phyloP scores from a whole-genome alignment of 2,113 vertebrate species.

The Sturnira hondurensis region DNA sequence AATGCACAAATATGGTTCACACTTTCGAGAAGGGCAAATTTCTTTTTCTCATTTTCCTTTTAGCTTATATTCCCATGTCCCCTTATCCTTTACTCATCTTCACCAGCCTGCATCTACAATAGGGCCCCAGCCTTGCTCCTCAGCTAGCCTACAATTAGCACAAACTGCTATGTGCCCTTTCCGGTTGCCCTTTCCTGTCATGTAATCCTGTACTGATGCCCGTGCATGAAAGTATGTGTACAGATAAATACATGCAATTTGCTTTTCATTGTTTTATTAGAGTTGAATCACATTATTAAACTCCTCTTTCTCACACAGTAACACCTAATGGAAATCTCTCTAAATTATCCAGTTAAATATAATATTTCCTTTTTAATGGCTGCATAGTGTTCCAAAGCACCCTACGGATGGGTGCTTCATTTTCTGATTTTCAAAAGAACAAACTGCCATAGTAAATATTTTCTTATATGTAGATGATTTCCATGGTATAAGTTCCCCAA shows the following conservation, averaged over 20 bases:
- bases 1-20: background rate
- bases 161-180: background rate
- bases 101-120: background rate
- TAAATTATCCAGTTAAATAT: background rate
- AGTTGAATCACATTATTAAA: background rate
- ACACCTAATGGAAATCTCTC: background rate
- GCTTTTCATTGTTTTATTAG: background rate
- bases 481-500: background rate
- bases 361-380: background rate
- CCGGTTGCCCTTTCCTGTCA: background rate
- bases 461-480: background rate
- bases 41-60: background rate
- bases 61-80: background rate
- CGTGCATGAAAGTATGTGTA: background rate
- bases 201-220: background rate
- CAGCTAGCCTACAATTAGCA: background rate
- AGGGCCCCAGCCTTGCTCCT: background rate
- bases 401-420: background rate
- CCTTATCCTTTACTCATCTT: background rate
- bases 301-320: background rate
- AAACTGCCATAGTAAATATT: background rate
- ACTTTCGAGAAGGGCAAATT: background rate
- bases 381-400: background rate
- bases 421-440: background rate
- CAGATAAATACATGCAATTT: background rate